Conservation (phyloP, 2,888 invertebrate genomes). For the Aleiodes leptofemur region DNA sequence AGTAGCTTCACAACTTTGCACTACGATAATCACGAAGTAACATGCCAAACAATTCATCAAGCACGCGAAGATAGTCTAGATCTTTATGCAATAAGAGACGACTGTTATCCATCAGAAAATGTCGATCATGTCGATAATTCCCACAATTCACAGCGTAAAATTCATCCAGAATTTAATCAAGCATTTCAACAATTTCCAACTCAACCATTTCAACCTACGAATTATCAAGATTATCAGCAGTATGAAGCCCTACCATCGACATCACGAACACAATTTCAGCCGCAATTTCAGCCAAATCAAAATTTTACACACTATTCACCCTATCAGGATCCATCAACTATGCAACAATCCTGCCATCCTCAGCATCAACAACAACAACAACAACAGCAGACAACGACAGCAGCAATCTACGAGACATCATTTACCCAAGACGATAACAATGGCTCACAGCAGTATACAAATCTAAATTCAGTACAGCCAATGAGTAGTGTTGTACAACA, state of each 20-base stretch:
- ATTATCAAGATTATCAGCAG: slow-evolving; percentile 64
- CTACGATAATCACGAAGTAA: slow-evolving; percentile 76
- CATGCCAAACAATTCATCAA: slow-evolving; percentile 65
- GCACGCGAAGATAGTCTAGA: slow-evolving; percentile 79
- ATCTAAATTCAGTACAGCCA: slow-evolving; percentile 79
- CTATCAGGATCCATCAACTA: slow-evolving; percentile 46
- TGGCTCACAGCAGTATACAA: slow-evolving; percentile 81
- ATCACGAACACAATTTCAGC: slow-evolving; percentile 65
- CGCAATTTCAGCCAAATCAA: slow-evolving; percentile 58
- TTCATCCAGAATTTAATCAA: slow-evolving; percentile 72
- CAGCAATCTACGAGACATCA: slow-evolving; percentile 59
- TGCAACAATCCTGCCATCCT: slow-evolving; percentile 7
- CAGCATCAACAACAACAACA: slow-evolving; percentile 44
- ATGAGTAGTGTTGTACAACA: slow-evolving; percentile 72
- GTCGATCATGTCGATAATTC: slow-evolving; percentile 76
- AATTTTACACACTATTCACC: slow-evolving; percentile 52
- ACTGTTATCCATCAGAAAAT: slow-evolving; percentile 78
- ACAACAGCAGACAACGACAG: slow-evolving; percentile 14
- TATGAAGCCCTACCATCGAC: slow-evolving; percentile 69
- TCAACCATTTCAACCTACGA: slow-evolving; percentile 59
- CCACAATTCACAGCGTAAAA: slow-evolving; percentile 74
- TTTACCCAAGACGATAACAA: slow-evolving; percentile 76
- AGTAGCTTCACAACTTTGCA: slow-evolving; percentile 83
- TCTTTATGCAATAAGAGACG: slow-evolving; percentile 79
- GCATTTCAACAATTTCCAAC: slow-evolving; percentile 69